Evolutionary conservation across 2,113 vertebrate genomes (phyloP).

Genomic region (Cyprinus carpio): DNA sequence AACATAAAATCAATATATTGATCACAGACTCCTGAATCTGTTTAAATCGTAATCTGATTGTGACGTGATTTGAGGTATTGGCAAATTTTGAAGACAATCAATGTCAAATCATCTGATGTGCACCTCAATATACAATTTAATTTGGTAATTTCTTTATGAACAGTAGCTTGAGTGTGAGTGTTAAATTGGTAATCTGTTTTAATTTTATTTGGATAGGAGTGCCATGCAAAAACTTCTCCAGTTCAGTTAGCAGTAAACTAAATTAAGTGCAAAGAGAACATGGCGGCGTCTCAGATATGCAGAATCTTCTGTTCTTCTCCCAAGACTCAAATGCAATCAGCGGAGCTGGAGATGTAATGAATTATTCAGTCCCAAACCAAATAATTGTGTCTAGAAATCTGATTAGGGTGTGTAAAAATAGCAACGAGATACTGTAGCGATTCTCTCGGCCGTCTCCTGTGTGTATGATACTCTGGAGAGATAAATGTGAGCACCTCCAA

Average conservation of each 20-base stretch:
- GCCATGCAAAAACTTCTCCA: not conserved
- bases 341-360: constrained; percentile 2
- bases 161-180: not conserved
- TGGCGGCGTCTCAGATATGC: not conserved
- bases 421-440: not conserved
- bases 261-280: constrained; percentile 13
- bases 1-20: not conserved
- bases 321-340: constrained; percentile 34
- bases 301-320: constrained; percentile 24
- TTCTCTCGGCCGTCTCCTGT: not conserved
- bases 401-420: constrained; percentile 30
- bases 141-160: not conserved
- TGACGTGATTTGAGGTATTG: not conserved
- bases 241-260: constrained; percentile 15
- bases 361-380: constrained; percentile 3
- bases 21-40: not conserved
- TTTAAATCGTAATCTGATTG: not conserved
- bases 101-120: not conserved
- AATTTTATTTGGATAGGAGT: not conserved
- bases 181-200: not conserved
- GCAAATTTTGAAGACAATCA: not conserved
- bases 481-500: constrained; percentile 48
- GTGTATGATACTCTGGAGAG: constrained; percentile 50
- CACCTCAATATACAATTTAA: not conserved
- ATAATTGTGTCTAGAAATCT: constrained; percentile 12